Base-by-base conservation (phyloP, 2,888 invertebrate genomes). In the Zaprionus bogoriensis region DNA sequence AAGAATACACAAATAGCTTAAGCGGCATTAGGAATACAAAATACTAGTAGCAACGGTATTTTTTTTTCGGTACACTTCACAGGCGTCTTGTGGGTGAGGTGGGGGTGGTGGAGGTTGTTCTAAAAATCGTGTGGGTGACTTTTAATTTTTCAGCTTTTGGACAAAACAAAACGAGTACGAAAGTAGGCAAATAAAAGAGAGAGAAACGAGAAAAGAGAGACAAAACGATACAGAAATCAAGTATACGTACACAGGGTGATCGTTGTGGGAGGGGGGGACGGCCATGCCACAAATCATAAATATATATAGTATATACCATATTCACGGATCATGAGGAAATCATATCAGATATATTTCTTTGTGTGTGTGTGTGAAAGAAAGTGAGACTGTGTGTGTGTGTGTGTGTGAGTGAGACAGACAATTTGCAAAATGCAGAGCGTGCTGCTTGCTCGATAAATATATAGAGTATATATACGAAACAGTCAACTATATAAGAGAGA, bases 211-310 rank as follows among this genome's bases (percentile, higher is more conserved):
- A 38, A 39, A 71, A 58, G 45, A 46, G 42, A 69, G 46, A 58
- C 59, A 53, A 30, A 74, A 63, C 54, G 39, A 39, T 51, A 45
- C 9, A 45, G 51, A 53, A 60, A 68, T 60, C 74, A 61, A 65
- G 72, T 76, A 66, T 17, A 41, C 51, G 36, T 55, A 51, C 45
- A 28, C 50, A 50, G 22, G 45, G 27, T 38, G 38, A 25, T 14
- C 14, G 27, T 20, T 25, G 12, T 25, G 19, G 30, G 12, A 12
- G 57, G 65, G 19, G 30, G 12, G 17, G 57, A 67, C 71, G 82
- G 79, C 86, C 79, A 80, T 80, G 79, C 79, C 79, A 82, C 55
- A 79, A 68, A 81, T 84, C 71, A 84, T 64, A 65, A 44, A 41
- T 54, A 39, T 27, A 32, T 48, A 59, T 47, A 45, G n/a, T 20